Evolutionary conservation across 2,113 vertebrate species (phyloP), one percentile per base, ranked within the genome.

Genomic region (Brevimyrus niger): DNA sequence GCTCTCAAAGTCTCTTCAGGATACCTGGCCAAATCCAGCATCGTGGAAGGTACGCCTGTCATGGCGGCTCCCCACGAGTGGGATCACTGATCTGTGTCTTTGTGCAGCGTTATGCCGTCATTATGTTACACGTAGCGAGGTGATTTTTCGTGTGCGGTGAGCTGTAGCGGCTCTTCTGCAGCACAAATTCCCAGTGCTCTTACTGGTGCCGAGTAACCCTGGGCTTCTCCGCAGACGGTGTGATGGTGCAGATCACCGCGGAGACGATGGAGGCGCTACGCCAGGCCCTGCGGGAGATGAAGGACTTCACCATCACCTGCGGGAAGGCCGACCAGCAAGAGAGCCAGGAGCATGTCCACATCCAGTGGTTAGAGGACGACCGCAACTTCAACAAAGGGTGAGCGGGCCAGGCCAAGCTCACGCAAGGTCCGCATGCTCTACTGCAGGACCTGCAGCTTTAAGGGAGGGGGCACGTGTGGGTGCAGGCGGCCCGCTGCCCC

Each of bases 211-310:
- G n/a, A 88, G 44, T 88, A 65, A 88, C 87, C 53, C 2, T 55
- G 50, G 51, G 42, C 21, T 3, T 9, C 5, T 50, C 42, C 84
- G 44, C 89, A 99, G 98, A 99, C 83, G 98, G 98, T 0, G 97
- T 99, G 21, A 99, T 99, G 98, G 97, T 99, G 93, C 98, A 99
- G 96, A 98, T 99, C 94, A 98, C 97, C 0, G 97, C 98, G 0
- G 98, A 99, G 94, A 98, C 96, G 87, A 99, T 99, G 98, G 98
- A 99, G 89, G 95, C 97, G 9, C 89, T 99, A 92, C 96, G 98
- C 89, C 98, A 98, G 94, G 97, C 98, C 3, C 94, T 99, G 94
- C 96, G 97, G 89, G 98, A 99, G 93, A 99, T 99, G 98, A 99
- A 99, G 94, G 98, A 99, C 95, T 99, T 98, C 92, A 97, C 94